These are phyloP conservation scores for Pterostichus madidus DNA, from an alignment of 2,888 invertebrate genomes.

Conservation along the genomic window DNA sequence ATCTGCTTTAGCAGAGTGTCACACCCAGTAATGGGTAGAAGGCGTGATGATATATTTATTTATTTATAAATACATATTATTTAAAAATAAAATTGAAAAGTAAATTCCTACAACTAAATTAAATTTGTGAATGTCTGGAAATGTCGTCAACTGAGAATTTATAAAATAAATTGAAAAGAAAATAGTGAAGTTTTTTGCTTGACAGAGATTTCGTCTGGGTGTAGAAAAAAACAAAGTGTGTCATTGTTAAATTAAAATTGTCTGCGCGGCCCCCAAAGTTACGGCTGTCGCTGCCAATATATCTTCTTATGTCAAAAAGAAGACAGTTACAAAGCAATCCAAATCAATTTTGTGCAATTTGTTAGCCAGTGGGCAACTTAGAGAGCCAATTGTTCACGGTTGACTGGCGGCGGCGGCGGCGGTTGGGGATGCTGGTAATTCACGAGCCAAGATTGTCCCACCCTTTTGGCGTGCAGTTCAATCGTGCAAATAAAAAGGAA, in stretches of 20 bases:
- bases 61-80: too few relatives aligned
- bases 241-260: constrained; percentile 51
- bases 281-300: constrained; percentile 38
- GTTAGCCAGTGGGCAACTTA: constrained; percentile 48
- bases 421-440: constrained; percentile 25
- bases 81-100: too few relatives aligned
- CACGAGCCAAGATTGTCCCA: constrained; percentile 50
- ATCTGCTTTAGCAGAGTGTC: too few relatives aligned
- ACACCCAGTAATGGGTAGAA: too few relatives aligned
- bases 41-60: too few relatives aligned
- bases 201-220: neutral
- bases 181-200: constrained; percentile 29
- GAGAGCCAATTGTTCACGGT: constrained; percentile 50
- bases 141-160: constrained; percentile 16
- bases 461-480: constrained; percentile 35
- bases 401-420: neutral
- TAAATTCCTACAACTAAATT: too few relatives aligned
- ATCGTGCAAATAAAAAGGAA: constrained; percentile 57
- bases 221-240: constrained; percentile 34
- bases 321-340: constrained; percentile 66
- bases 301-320: constrained; percentile 57
- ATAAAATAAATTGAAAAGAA: constrained; percentile 28
- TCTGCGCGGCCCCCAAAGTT: neutral
- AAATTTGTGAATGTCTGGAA: constrained; percentile 28
- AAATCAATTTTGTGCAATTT: constrained; percentile 70